A percentile compares a stretch with the other conserved stretches of the same genome.
phyloP scores from a whole-genome alignment of 2,797 vertebrate species.

The Coendou prehensilis region DNA sequence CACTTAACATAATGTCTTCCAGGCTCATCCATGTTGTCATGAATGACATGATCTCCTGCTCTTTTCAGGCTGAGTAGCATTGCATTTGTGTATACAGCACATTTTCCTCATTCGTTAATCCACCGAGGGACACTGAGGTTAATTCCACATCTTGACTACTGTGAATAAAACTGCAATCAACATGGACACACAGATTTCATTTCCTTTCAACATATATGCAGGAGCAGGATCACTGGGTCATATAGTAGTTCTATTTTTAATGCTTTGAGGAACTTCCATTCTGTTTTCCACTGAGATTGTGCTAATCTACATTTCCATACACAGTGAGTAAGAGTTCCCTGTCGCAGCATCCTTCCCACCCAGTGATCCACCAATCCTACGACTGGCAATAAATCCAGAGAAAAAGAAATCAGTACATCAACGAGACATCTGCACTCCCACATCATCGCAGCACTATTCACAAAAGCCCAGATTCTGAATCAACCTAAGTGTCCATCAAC shows the following conservation, averaged over 20 bases:
- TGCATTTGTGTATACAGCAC: too few relatives aligned
- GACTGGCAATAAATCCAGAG: not conserved
- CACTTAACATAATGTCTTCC: not conserved
- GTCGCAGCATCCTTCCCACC: not conserved
- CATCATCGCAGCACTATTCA: not conserved
- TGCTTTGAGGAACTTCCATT: not conserved
- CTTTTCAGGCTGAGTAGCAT: not conserved
- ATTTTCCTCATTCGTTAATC: not conserved
- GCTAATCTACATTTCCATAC: not conserved
- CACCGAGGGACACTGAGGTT: not conserved
- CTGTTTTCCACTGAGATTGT: not conserved
- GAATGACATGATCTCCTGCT: not conserved
- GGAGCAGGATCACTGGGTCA: not conserved
- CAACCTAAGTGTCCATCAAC: not conserved
- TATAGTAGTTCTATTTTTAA: not conserved
- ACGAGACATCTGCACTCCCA: too few relatives aligned
- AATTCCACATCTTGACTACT: not conserved
- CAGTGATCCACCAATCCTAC: too few relatives aligned
- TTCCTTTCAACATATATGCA: not conserved
- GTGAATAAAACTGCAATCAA: not conserved
- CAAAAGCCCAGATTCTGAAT: not conserved
- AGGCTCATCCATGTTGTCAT: not conserved
- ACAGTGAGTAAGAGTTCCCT: rapidly evolving
- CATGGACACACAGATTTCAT: not conserved
- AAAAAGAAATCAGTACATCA: not conserved